These are phyloP conservation scores for Sorex maritimensis DNA, from an alignment of 2,797 vertebrate species.

Conservation along the genomic window DNA sequence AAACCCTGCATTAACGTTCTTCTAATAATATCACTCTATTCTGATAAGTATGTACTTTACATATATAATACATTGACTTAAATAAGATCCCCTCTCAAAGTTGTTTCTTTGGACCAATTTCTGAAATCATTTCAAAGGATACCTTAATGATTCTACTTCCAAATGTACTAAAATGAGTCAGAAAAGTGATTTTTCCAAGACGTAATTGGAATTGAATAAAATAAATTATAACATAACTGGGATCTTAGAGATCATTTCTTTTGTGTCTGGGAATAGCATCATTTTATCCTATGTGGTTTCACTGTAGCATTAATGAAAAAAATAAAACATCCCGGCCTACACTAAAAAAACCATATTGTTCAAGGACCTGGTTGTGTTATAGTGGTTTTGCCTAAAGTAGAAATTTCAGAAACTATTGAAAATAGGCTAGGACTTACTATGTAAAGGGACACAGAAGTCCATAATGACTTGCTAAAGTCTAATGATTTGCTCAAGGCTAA, in stretches of 20 bases:
- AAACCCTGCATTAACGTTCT: slow-evolving; percentile 7
- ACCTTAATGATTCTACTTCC: background rate
- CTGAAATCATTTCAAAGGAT: background rate
- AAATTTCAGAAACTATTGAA: background rate
- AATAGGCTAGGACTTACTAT: background rate
- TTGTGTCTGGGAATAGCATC: background rate
- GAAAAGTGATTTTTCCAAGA: slow-evolving; percentile 12
- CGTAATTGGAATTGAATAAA: slow-evolving; percentile 5
- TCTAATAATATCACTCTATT: background rate
- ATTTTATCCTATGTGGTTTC: background rate
- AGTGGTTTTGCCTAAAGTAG: background rate
- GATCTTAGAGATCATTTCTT: background rate
- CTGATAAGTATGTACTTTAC: background rate
- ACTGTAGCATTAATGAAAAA: background rate
- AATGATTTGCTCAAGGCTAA: too few relatives aligned
- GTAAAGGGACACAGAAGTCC: too few relatives aligned
- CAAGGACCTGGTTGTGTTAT: background rate
- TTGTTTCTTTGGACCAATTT: slow-evolving; percentile 6
- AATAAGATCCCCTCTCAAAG: background rate
- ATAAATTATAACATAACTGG: background rate
- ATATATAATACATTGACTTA: background rate
- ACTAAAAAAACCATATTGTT: background rate
- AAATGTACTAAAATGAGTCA: background rate
- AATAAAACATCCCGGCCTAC: background rate
- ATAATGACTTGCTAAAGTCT: too few relatives aligned